These are phyloP conservation scores for Phyllostomus discolor DNA, from an alignment of 2,113 vertebrate species.

Conservation along the genomic window DNA sequence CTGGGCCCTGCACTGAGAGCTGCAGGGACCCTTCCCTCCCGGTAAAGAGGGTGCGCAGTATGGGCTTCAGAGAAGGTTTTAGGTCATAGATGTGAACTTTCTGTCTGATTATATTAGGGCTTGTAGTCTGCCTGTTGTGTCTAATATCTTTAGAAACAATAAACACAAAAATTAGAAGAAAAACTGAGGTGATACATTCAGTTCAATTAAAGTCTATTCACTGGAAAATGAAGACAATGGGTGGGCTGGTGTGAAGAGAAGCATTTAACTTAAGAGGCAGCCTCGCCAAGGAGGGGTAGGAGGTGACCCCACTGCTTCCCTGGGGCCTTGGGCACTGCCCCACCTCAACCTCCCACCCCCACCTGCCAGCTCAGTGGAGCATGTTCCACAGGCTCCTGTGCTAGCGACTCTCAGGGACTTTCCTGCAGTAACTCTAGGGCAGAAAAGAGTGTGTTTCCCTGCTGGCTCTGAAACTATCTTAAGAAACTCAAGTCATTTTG, in stretches of 20 bases:
- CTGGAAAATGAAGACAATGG: background rate
- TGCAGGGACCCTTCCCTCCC: background rate
- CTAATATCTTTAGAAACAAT: background rate
- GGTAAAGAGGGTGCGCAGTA: too few relatives aligned
- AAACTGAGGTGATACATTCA: background rate
- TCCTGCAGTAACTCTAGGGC: background rate
- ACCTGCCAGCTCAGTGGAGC: too few relatives aligned
- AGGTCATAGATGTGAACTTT: background rate
- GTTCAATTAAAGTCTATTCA: background rate
- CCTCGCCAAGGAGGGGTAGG: accelerated
- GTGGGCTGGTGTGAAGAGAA: background rate
- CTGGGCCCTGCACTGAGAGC: background rate
- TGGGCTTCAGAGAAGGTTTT: background rate
- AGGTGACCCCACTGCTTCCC: background rate
- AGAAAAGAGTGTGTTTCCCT: background rate
- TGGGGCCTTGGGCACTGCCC: background rate
- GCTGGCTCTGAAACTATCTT: background rate
- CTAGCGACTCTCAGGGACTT: background rate
- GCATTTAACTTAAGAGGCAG: background rate
- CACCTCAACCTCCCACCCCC: too few relatives aligned
- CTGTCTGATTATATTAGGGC: background rate
- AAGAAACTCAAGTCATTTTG: background rate
- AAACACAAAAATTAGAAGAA: background rate
- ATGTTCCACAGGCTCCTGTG: background rate
- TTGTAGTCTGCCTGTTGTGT: background rate